Percentiles rank a stretch among this genome's conserved stretches.
Evolutionary conservation across 1,140 invertebrate species (phyloP).

Genomic region (Epicauta chinensis): DNA sequence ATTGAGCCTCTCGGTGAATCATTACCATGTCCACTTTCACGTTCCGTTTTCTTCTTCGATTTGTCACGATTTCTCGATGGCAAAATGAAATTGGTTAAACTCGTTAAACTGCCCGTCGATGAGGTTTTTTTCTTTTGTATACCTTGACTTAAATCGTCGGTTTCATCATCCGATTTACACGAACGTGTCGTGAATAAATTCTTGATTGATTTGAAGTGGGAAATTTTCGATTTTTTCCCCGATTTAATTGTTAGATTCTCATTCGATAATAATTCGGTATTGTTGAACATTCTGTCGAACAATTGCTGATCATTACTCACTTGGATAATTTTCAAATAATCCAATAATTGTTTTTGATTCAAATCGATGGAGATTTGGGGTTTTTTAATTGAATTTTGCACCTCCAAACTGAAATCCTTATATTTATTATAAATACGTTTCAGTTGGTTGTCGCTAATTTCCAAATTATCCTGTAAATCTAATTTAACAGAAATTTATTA

Average conservation of each 20-base stretch:
- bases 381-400: background rate
- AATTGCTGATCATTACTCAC: background rate
- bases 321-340: background rate
- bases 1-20: background rate
- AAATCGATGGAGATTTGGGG: background rate
- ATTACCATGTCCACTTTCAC: background rate
- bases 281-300: background rate
- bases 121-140: background rate
- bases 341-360: background rate
- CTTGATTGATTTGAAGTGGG: background rate
- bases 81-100: constrained; percentile 2
- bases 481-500: background rate
- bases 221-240: background rate
- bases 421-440: background rate
- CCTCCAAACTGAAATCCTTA: background rate
- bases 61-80: background rate
- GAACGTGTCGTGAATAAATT: constrained; percentile 4
- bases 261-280: background rate
- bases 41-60: background rate
- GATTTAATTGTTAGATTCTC: background rate
- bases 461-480: background rate
- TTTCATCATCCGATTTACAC: constrained; percentile 8
- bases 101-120: background rate
- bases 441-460: background rate
- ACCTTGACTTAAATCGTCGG: background rate